These are phyloP conservation scores for Boulengeromyrus knoepffleri DNA, from an alignment of 2,113 vertebrate species.

Conservation along the genomic window DNA sequence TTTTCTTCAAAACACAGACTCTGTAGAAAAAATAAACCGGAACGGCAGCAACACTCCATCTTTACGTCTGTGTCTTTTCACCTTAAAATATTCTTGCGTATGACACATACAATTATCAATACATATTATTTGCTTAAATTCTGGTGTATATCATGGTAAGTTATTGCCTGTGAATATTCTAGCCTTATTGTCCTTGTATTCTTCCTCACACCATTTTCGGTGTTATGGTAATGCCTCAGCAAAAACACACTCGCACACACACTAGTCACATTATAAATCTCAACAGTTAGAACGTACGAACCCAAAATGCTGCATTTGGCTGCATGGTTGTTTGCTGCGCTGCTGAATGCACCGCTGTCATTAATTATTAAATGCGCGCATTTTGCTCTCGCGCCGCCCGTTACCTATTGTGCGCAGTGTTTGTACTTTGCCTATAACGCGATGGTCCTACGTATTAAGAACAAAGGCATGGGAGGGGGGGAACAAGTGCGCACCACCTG, in stretches of 20 bases:
- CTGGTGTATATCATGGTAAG: neutral
- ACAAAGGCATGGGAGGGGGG: neutral
- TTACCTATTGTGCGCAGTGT: neutral
- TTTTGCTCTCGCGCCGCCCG: neutral
- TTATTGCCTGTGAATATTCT: neutral
- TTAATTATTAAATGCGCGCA: constrained; percentile 2
- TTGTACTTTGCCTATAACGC: neutral
- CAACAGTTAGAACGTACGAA: neutral
- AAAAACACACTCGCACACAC: constrained; percentile 8
- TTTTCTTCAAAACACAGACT: neutral
- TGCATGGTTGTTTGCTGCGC: neutral
- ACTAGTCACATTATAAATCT: neutral
- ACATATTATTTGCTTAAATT: neutral
- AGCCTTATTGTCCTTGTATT: neutral
- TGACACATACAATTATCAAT: neutral
- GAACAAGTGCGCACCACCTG: neutral
- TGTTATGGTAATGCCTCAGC: neutral
- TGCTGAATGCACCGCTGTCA: neutral
- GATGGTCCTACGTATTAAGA: neutral
- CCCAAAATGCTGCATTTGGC: neutral
- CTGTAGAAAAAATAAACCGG: neutral
- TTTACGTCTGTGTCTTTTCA: neutral
- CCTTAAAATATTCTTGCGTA: neutral
- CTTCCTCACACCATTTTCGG: neutral
- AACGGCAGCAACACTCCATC: neutral